phyloP scores from a whole-genome alignment of 1,140 invertebrate genomes.

The Leptonema lineaticorne region DNA sequence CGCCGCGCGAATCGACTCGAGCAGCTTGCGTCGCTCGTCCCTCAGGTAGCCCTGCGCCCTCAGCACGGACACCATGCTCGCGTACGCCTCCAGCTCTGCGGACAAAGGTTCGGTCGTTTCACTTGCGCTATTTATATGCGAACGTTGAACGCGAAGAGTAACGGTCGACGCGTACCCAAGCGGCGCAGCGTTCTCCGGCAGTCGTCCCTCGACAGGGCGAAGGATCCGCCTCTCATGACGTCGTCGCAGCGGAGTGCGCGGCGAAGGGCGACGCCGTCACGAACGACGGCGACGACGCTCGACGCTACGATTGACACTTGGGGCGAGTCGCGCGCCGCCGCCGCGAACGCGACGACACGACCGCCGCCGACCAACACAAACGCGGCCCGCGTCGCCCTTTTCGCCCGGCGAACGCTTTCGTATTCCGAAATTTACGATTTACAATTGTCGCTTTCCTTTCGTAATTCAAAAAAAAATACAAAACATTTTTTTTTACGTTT shows the following conservation, averaged over 20 bases:
- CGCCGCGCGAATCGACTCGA: constrained; percentile 76
- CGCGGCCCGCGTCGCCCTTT: not conserved
- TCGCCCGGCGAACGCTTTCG: not conserved
- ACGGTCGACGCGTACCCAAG: constrained; percentile 60
- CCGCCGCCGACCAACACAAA: not conserved
- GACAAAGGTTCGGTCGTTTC: not conserved
- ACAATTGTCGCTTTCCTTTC: not conserved
- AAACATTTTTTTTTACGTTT: not conserved
- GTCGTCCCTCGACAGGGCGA: constrained; percentile 68
- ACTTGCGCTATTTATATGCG: not conserved
- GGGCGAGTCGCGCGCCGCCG: not conserved
- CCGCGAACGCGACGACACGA: not conserved
- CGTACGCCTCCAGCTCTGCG: constrained; percentile 88
- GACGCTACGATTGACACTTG: constrained; percentile 50
- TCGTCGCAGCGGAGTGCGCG: constrained; percentile 58
- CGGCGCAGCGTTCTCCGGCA: constrained; percentile 81
- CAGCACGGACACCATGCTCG: constrained; percentile 82
- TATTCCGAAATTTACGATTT: not conserved
- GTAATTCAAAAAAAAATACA: no score
- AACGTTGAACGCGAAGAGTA: not conserved
- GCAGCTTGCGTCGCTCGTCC: constrained; percentile 78
- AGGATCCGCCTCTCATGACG: constrained; percentile 55
- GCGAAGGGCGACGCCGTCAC: not conserved
- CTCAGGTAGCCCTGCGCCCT: constrained; percentile 87
- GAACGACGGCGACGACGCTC: constrained; percentile 52